Percentiles rank a stretch among this genome's conserved stretches.
These are phyloP conservation scores for Eupithecia subumbrata DNA, from an alignment of 2,888 invertebrate genomes.

Conservation along the genomic window DNA sequence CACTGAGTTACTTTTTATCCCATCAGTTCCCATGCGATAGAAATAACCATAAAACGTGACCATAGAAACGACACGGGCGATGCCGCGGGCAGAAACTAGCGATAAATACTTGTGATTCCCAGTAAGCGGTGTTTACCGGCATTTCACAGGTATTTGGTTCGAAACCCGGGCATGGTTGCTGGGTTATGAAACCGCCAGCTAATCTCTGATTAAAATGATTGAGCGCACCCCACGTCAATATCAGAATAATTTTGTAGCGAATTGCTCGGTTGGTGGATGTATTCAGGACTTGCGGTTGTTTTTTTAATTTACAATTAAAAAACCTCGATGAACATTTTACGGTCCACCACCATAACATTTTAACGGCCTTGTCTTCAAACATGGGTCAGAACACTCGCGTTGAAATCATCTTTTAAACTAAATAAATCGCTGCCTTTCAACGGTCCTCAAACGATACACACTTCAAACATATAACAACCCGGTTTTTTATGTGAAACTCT, in stretches of 20 bases:
- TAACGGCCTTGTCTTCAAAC: neutral
- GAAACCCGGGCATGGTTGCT: neutral
- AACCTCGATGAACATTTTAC: neutral
- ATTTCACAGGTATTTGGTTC: slow-evolving; percentile 8
- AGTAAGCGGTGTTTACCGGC: neutral
- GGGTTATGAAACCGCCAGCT: slow-evolving; percentile 32
- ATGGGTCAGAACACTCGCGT: neutral
- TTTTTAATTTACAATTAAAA: neutral
- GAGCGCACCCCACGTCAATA: slow-evolving; percentile 32
- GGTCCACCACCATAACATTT: neutral
- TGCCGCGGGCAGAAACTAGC: too few relatives aligned
- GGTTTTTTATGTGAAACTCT: neutral
- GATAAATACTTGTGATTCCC: neutral
- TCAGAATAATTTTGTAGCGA: slow-evolving; percentile 34
- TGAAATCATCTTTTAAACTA: neutral
- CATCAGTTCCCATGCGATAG: too few relatives aligned
- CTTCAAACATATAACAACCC: neutral
- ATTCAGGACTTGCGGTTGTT: neutral
- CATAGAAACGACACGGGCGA: too few relatives aligned
- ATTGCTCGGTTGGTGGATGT: slow-evolving; percentile 26
- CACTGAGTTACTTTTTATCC: too few relatives aligned
- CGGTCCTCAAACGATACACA: neutral
- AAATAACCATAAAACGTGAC: too few relatives aligned
- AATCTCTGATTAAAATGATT: slow-evolving; percentile 40
- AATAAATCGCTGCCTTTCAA: neutral